These are phyloP conservation scores for Melanotaenia trifasciata DNA, from an alignment of 2,797 vertebrate genomes.

Conservation along the genomic window DNA sequence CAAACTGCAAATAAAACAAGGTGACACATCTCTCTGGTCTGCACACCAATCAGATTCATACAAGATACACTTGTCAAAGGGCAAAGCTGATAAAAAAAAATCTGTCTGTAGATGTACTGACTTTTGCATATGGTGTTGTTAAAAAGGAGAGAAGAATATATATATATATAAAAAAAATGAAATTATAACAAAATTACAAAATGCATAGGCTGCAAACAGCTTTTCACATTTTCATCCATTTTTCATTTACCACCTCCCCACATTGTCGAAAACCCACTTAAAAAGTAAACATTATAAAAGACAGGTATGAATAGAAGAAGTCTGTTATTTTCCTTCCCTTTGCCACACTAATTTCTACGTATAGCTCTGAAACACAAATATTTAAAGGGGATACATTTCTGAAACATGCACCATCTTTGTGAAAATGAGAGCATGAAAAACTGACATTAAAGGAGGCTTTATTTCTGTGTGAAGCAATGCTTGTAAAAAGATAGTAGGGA, in stretches of 20 bases:
- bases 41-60: background rate
- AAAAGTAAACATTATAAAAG: background rate
- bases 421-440: background rate
- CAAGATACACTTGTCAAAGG: background rate
- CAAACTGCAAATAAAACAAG: conserved; percentile 1
- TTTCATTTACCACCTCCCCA: background rate
- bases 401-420: background rate
- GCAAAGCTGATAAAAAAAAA: background rate
- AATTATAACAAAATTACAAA: no score
- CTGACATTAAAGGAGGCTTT: background rate
- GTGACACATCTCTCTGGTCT: background rate
- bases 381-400: background rate
- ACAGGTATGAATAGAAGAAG: background rate
- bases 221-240: no score
- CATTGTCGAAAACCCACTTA: background rate
- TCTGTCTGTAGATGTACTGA: background rate
- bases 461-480: background rate
- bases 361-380: background rate
- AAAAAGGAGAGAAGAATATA: no score
- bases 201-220: no score
- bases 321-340: background rate
- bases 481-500: background rate
- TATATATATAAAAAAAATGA: no score
- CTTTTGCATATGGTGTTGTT: background rate
- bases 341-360: background rate